Base-by-base conservation (phyloP, 2,113 vertebrate species). In the Spheniscus mendiculus region DNA sequence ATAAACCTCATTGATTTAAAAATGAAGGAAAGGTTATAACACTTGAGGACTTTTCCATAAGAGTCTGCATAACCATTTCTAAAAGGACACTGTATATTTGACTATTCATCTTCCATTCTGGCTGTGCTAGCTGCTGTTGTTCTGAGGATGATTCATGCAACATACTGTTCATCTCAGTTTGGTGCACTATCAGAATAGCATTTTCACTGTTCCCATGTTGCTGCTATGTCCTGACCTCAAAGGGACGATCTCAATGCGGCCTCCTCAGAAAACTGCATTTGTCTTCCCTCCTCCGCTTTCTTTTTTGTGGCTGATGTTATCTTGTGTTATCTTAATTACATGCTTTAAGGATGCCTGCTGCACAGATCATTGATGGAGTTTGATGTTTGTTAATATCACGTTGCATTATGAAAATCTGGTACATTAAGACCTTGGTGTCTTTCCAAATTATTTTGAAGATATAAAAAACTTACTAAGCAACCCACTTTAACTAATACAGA, bases 381-480 rank as follows among this genome's bases (percentile, higher is more conserved):
- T 97, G 96, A 97, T 98, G 97, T 98, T 98, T 98, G 97, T 97
- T 97, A 96, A 97, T 97, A 97, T 94, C 95, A 95, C 50, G 2
- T 87, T 94, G 82, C 67, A 47, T 89, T 96, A 97, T 90, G 93
- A 97, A 95, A 97, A 96, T 97, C 91, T 96, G 94, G 96, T 97
- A 95, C 96, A 94, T 96, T 92, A 94, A 95, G 91, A 90, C 83
- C 81, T 96, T 91, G 85, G 79, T 96, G 94, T 87, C 92, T 96
- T 97, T 97, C 95, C 94, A 96, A 95, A 92, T 90, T 95, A 85
- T 96, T 91, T 90, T 70, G 66, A 96, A 95, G 84, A 93, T 87
- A 94, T 69, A 80, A 92, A 97, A 96, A 96, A 85, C 87, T 91
- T 90, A 63, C 65, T 95, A 90, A 93, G 97, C 96, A 77, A 96